Conservation (phyloP, 2,797 vertebrate genomes). For the Poecilia velifera region DNA sequence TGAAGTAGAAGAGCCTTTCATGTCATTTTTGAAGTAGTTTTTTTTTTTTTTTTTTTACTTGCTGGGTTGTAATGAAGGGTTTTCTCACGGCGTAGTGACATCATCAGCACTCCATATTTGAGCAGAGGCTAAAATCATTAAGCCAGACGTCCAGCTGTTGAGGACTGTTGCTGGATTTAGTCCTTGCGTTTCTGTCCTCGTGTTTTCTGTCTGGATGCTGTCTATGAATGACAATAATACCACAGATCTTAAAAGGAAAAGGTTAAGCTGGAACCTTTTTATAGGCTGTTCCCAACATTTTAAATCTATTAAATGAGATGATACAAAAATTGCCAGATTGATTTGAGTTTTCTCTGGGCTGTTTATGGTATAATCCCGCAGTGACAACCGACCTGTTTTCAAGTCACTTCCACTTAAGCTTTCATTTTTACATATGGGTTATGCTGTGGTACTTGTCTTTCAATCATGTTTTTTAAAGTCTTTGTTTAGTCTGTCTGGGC, state of each 20-base stretch:
- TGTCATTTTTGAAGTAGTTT: slow-evolving; percentile 26
- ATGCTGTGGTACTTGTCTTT: neutral
- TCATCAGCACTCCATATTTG: neutral
- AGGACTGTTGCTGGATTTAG: neutral
- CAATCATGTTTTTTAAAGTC: neutral
- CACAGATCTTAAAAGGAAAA: neutral
- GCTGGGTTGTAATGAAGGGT: neutral
- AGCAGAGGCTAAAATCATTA: neutral
- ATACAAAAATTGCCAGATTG: neutral
- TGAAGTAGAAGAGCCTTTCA: slow-evolving; percentile 45
- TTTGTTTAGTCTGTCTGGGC: neutral
- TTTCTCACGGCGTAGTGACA: neutral
- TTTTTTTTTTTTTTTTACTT: slow-evolving; percentile 8
- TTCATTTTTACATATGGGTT: neutral
- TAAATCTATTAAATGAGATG: neutral
- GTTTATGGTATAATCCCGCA: neutral
- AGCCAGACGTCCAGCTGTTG: neutral
- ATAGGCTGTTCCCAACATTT: neutral
- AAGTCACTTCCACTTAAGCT: neutral
- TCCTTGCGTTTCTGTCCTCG: neutral
- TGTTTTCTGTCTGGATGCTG: neutral
- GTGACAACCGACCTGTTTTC: neutral
- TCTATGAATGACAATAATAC: neutral
- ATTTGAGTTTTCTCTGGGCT: neutral
- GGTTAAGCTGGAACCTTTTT: neutral